A percentile compares a stretch with the other conserved stretches of the same genome.
These are phyloP conservation scores for Hippasteria phrygiana DNA, from an alignment of 53 echinoderm and acorn worm species.

Conservation along the genomic window DNA sequence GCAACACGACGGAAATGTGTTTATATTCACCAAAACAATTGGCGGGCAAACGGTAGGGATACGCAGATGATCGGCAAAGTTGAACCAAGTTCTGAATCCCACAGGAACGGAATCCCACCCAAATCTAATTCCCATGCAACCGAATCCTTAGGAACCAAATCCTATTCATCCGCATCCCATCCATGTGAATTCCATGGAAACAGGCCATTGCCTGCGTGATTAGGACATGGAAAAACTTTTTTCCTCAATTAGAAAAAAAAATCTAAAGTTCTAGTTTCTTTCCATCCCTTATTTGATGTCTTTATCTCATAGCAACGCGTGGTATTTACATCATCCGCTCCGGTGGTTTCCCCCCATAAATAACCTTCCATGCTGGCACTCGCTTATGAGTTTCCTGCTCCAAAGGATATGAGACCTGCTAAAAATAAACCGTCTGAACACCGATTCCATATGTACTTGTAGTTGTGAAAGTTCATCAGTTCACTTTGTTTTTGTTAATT, in stretches of 20 bases:
- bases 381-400: slow-evolving; percentile 10
- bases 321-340: slow-evolving; percentile 12
- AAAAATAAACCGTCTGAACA: neutral
- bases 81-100: no score
- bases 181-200: neutral
- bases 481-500: neutral
- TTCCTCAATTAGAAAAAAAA: neutral
- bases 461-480: neutral
- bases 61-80: no score
- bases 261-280: neutral
- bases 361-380: slow-evolving; percentile 24
- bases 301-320: neutral
- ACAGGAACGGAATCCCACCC: no score
- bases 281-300: neutral
- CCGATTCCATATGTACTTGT: neutral
- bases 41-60: no score
- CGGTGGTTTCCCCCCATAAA: slow-evolving; percentile 14
- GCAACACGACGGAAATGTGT: no score
- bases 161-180: neutral
- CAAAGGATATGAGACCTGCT: slow-evolving; percentile 19
- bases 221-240: no score
- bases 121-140: no score
- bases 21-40: no score
- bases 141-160: neutral
- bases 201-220: neutral